These are phyloP conservation scores for Parazoanthus atlanticus DNA, from an alignment of 92 coral and sea anemone species.

Conservation along the genomic window DNA sequence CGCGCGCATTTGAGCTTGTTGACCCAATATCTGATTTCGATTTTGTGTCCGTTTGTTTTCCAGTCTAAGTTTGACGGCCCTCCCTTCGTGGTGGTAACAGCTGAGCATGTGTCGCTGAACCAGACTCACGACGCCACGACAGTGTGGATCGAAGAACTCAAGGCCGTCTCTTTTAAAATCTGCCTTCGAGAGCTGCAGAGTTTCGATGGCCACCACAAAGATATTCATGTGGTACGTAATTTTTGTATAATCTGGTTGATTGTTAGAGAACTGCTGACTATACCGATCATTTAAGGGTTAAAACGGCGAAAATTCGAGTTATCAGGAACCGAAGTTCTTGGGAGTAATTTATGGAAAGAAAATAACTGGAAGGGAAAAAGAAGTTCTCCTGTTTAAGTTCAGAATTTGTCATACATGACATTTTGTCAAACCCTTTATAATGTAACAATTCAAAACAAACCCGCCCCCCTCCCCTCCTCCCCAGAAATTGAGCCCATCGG, in stretches of 20 bases:
- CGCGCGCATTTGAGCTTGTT: neutral
- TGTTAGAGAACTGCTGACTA: too few relatives aligned
- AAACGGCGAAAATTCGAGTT: neutral
- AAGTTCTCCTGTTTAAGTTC: too few relatives aligned
- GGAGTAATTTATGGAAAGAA: too few relatives aligned
- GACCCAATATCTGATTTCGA: neutral
- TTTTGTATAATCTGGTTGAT: neutral
- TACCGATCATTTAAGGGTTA: too few relatives aligned
- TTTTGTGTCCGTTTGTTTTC: neutral
- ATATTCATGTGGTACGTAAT: conserved; percentile 43
- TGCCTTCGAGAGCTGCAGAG: conserved; percentile 64
- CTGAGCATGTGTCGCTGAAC: conserved; percentile 53
- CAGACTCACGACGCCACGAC: conserved; percentile 62
- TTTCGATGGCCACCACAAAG: conserved; percentile 59
- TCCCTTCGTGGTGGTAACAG: conserved; percentile 69
- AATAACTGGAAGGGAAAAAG: too few relatives aligned
- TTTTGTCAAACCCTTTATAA: too few relatives aligned
- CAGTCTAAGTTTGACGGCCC: conserved; percentile 68
- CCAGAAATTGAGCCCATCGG: too few relatives aligned
- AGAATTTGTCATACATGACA: too few relatives aligned
- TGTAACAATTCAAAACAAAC: too few relatives aligned
- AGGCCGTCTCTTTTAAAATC: conserved; percentile 31
- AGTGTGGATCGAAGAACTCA: conserved; percentile 58
- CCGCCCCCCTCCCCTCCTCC: too few relatives aligned
- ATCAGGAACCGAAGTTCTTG: neutral